Conservation (phyloP, 2,888 invertebrate genomes). For the Dicyrtoma fusca region DNA sequence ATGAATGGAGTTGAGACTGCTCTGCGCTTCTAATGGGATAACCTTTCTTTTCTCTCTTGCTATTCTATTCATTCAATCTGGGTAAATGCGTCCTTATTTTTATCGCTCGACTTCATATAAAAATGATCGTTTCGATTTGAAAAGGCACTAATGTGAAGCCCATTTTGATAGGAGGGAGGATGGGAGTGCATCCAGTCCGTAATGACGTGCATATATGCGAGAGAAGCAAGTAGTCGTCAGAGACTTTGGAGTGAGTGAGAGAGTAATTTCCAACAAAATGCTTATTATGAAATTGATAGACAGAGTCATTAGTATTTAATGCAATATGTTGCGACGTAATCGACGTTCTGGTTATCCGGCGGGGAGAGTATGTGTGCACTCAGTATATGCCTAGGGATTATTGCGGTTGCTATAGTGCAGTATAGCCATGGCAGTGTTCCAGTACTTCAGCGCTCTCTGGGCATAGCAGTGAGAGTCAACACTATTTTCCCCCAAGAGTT, state of each 20-base stretch:
- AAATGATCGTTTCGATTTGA: constrained; percentile 42
- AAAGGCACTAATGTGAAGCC: constrained; percentile 44
- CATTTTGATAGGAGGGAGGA: constrained; percentile 35
- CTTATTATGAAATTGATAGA: constrained; percentile 40
- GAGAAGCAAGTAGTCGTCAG: constrained; percentile 14
- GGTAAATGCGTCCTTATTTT: constrained; percentile 43
- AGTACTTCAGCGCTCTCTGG: no score
- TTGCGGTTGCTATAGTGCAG: no score
- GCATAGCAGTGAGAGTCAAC: no score
- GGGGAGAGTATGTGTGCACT: not conserved
- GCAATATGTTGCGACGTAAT: constrained; percentile 31
- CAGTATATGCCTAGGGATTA: no score
- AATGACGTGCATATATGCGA: not conserved
- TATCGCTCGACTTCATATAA: constrained; percentile 44
- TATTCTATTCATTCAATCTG: constrained; percentile 44
- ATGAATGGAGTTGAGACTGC: no score
- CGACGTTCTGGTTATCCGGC: constrained; percentile 36
- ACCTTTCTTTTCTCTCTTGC: constrained; percentile 31
- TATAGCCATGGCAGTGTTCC: no score
- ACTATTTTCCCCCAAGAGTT: no score
- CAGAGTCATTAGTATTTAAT: constrained; percentile 41
- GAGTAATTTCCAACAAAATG: constrained; percentile 39
- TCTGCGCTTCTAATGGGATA: constrained; percentile 38
- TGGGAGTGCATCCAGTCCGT: not conserved
- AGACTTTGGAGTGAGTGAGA: constrained; percentile 6